Conservation (phyloP, 2,888 invertebrate genomes). For the Leptinotarsa tumamoca region DNA sequence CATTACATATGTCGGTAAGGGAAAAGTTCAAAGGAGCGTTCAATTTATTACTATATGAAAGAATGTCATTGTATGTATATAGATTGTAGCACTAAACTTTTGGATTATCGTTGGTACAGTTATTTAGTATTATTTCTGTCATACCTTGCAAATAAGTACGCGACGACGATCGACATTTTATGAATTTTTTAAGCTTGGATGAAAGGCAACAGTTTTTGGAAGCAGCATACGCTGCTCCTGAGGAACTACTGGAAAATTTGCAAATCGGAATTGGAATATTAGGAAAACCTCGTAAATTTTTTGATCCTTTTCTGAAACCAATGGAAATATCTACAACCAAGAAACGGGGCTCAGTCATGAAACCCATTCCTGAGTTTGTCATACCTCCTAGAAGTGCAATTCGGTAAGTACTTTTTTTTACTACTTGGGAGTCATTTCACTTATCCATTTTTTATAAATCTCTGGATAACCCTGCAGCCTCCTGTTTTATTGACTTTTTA, state of each 20-base stretch:
- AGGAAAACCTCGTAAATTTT: conserved; percentile 69
- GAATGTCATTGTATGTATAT: too few species aligned
- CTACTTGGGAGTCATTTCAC: neutral
- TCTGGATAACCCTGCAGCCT: neutral
- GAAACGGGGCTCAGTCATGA: conserved; percentile 49
- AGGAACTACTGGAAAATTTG: conserved; percentile 67
- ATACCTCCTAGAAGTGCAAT: conserved; percentile 52
- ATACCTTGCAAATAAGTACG: too few species aligned
- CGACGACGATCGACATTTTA: neutral
- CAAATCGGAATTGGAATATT: conserved; percentile 72
- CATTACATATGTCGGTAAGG: too few species aligned
- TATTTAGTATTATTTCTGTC: too few species aligned
- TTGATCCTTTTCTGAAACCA: conserved; percentile 71
- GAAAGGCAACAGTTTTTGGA: conserved; percentile 69
- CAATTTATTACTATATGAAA: too few species aligned
- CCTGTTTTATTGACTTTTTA: neutral
- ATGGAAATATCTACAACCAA: conserved; percentile 56
- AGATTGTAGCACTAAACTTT: too few species aligned
- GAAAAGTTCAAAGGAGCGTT: too few species aligned
- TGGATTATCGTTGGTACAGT: too few species aligned
- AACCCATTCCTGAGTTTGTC: conserved; percentile 55
- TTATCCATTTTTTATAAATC: neutral
- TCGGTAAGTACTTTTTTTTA: conserved; percentile 25
- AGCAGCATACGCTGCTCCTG: conserved; percentile 70
- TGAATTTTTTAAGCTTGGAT: conserved; percentile 54